Percentiles rank a stretch among this genome's conserved stretches.
phyloP scores from a whole-genome alignment of 1,140 invertebrate genomes.

The Radopholus similis region DNA sequence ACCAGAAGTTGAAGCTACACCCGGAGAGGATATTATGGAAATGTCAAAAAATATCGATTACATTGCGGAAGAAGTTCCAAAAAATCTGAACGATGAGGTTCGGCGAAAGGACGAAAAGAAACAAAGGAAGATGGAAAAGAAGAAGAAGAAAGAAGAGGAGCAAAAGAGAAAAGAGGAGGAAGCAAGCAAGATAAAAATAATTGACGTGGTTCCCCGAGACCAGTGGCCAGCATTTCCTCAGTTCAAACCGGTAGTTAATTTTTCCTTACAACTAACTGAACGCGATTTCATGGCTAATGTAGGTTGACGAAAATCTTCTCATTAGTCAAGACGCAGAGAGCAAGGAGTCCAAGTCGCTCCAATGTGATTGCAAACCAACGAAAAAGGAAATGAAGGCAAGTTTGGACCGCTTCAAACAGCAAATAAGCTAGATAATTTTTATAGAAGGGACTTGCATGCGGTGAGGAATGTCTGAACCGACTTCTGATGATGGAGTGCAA shows the following conservation, averaged over 20 bases:
- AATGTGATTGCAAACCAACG: slow-evolving; percentile 25
- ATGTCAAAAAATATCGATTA: no score
- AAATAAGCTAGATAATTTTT: no score
- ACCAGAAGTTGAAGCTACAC: no score
- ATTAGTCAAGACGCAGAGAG: slow-evolving; percentile 8
- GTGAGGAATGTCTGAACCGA: slow-evolving; percentile 35
- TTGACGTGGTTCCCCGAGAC: neutral
- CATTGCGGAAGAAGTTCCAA: neutral
- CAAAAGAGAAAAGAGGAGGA: neutral
- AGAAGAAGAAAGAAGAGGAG: neutral
- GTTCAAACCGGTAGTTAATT: slow-evolving; percentile 16
- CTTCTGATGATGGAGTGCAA: slow-evolving; percentile 39
- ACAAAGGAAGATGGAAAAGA: neutral
- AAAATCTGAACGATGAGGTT: neutral
- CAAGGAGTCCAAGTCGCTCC: slow-evolving; percentile 14
- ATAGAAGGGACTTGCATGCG: no score
- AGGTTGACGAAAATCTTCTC: slow-evolving; percentile 3
- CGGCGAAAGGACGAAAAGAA: neutral
- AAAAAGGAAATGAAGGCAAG: slow-evolving; percentile 17
- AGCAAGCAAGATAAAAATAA: neutral
- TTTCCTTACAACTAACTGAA: neutral
- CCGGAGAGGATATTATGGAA: no score
- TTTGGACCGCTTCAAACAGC: no score
- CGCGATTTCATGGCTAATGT: neutral
- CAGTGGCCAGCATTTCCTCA: slow-evolving; percentile 10